These are phyloP conservation scores for Australoheros scitulus DNA, from an alignment of 2,113 vertebrate species.

Conservation along the genomic window DNA sequence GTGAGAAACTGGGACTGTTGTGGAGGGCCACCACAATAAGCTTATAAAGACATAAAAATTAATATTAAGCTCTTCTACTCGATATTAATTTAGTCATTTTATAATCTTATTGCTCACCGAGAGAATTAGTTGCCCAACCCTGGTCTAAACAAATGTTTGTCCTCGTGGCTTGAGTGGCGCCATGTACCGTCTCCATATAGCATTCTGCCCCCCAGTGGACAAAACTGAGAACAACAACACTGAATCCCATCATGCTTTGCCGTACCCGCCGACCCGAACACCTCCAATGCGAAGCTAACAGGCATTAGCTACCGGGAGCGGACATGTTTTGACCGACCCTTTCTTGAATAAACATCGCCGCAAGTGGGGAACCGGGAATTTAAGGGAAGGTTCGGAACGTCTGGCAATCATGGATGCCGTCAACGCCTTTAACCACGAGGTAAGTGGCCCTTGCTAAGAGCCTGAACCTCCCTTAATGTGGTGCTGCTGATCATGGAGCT, in stretches of 20 bases:
- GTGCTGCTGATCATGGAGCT: conserved; percentile 42
- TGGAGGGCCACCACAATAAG: too few species aligned
- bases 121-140: not conserved
- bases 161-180: not conserved
- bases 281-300: conserved; percentile 69
- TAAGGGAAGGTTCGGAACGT: conserved; percentile 22
- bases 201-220: conserved; percentile 44
- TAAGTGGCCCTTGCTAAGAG: conserved; percentile 64
- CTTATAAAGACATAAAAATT: too few species aligned
- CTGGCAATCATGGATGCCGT: conserved; percentile 86
- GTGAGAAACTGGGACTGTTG: too few species aligned
- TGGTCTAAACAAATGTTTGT: not conserved
- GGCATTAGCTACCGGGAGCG: conserved; percentile 75
- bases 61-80: too few species aligned
- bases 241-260: conserved; percentile 78
- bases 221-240: not conserved
- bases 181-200: not conserved
- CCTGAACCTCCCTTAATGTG: conserved; percentile 24
- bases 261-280: conserved; percentile 67
- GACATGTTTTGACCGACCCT: conserved; percentile 82
- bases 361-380: conserved; percentile 47
- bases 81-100: too few species aligned
- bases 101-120: too few species aligned
- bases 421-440: conserved; percentile 91
- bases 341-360: conserved; percentile 64